These are phyloP conservation scores for Leptinotarsa undecemlineata DNA, from an alignment of 1,140 invertebrate genomes.

Conservation along the genomic window DNA sequence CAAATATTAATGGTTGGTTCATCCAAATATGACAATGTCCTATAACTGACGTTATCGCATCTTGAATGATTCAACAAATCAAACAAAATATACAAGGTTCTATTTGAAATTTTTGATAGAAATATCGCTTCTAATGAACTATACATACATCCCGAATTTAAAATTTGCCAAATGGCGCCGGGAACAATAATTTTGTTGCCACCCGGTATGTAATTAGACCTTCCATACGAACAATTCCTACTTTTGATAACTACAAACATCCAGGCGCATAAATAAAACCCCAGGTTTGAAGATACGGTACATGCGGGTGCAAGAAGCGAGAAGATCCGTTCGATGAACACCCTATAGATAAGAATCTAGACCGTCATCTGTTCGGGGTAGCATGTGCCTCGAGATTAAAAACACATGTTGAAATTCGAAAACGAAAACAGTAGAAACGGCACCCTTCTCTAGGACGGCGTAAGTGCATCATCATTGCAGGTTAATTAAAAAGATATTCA, in stretches of 20 bases:
- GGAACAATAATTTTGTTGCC: too few relatives aligned
- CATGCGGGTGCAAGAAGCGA: slow-evolving; percentile 4
- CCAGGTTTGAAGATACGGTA: not conserved
- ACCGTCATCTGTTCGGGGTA: slow-evolving; percentile 2
- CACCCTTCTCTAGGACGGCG: not conserved
- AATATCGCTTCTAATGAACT: too few relatives aligned
- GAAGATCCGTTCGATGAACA: slow-evolving; percentile 5
- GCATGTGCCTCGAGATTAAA: slow-evolving; percentile 5
- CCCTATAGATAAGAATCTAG: slow-evolving; percentile 8
- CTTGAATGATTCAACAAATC: too few relatives aligned
- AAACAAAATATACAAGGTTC: too few relatives aligned
- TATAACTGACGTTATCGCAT: too few relatives aligned
- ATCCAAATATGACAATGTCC: too few relatives aligned
- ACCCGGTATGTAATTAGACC: too few relatives aligned
- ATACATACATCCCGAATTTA: too few relatives aligned
- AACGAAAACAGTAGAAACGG: not conserved
- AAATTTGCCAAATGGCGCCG: too few relatives aligned
- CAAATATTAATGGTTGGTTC: too few relatives aligned
- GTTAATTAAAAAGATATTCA: slow-evolving; percentile 4
- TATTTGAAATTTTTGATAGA: too few relatives aligned
- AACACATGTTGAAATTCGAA: slow-evolving; percentile 8
- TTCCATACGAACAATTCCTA: too few relatives aligned
- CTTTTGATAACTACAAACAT: not conserved
- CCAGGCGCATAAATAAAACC: not conserved
- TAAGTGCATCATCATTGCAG: slow-evolving; percentile 3